Evolutionary conservation across 1,140 invertebrate species (phyloP).

Genomic region (Drosophila arawakana): DNA sequence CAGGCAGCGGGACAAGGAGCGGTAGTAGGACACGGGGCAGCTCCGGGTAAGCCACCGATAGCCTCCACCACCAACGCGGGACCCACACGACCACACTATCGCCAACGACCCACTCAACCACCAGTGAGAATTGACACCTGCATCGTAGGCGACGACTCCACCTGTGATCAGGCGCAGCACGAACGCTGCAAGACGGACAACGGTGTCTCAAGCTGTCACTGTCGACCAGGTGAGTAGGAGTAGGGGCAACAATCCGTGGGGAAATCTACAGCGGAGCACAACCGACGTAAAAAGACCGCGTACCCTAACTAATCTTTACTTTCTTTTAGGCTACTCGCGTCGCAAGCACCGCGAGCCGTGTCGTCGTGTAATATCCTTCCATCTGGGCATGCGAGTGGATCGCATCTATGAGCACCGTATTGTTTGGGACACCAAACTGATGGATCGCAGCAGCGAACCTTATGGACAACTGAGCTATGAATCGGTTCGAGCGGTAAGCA

Average conservation of each 20-base stretch:
- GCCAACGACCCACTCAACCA: slow-evolving; percentile 87
- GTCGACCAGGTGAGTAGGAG: slow-evolving; percentile 88
- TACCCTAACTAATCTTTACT: not conserved
- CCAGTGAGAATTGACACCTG: slow-evolving; percentile 95
- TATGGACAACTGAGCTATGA: slow-evolving; percentile 94
- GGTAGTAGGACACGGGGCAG: not conserved
- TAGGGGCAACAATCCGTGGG: no score
- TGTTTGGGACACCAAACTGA: slow-evolving; percentile 90
- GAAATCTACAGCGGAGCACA: no score
- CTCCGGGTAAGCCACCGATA: slow-evolving; percentile 25
- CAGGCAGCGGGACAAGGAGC: not conserved
- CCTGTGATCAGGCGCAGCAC: slow-evolving; percentile 94
- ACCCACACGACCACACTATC: slow-evolving; percentile 85
- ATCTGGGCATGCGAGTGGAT: slow-evolving; percentile 92
- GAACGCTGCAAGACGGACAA: slow-evolving; percentile 94
- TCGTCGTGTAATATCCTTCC: slow-evolving; percentile 91
- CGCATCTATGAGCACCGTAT: slow-evolving; percentile 91
- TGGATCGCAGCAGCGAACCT: slow-evolving; percentile 91
- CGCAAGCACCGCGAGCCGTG: slow-evolving; percentile 91
- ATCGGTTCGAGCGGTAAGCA: slow-evolving; percentile 91
- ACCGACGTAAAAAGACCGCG: no score
- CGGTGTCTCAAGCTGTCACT: slow-evolving; percentile 96
- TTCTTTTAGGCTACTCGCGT: slow-evolving; percentile 89
- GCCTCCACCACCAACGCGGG: slow-evolving; percentile 76
- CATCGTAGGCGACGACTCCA: slow-evolving; percentile 96